phyloP scores from a whole-genome alignment of 2,113 vertebrate species.

The Dipodomys spectabilis region DNA sequence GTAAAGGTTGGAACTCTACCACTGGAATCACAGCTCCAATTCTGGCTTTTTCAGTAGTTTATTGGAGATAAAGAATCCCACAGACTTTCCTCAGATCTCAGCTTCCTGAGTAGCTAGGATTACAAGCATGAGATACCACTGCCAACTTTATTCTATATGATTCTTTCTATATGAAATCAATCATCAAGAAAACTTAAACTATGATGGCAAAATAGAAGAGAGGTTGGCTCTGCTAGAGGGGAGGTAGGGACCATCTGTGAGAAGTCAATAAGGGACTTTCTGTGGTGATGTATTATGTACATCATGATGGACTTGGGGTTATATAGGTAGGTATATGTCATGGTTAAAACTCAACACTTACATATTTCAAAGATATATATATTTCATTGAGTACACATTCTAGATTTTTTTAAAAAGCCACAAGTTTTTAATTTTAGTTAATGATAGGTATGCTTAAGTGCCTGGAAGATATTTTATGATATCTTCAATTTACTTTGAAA shows the following conservation, averaged over 20 bases:
- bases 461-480: background rate
- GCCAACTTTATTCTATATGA: background rate
- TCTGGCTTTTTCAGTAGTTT: no score
- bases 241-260: background rate
- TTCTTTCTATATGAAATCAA: background rate
- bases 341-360: background rate
- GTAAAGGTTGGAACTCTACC: no score
- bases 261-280: background rate
- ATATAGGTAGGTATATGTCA: background rate
- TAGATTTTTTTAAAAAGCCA: background rate
- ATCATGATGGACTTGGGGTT: no score
- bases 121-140: no score
- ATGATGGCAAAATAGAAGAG: background rate
- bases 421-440: background rate
- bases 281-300: background rate
- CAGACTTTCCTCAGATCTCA: no score
- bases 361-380: background rate
- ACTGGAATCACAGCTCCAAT: no score
- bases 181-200: background rate
- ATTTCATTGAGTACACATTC: constrained; percentile 33
- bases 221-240: background rate
- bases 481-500: constrained; percentile 3
- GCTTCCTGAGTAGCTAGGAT: no score
- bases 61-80: no score
- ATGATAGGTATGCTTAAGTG: background rate